These are phyloP conservation scores for Azorinus chamasolen DNA, from an alignment of 2,888 invertebrate species.

Conservation along the genomic window DNA sequence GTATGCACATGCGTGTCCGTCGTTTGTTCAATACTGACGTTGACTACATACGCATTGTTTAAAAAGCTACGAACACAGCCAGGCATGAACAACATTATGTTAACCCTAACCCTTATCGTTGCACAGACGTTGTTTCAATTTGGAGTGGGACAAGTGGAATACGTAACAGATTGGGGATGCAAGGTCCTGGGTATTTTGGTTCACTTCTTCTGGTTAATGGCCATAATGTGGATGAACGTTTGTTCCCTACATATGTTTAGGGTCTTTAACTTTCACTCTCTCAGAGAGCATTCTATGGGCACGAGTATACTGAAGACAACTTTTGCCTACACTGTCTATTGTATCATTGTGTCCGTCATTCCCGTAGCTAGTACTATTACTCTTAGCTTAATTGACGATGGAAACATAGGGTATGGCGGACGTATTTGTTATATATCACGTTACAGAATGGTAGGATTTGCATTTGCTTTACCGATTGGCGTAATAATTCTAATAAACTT, in stretches of 20 bases:
- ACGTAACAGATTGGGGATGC: conserved; percentile 13
- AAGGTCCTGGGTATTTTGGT: conserved; percentile 27
- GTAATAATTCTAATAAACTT: conserved; percentile 31
- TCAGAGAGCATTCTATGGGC: not conserved
- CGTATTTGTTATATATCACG: conserved; percentile 41
- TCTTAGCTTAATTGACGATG: not conserved
- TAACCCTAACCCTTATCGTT: conserved; percentile 24
- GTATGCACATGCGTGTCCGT: conserved; percentile 32
- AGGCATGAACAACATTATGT: conserved; percentile 48
- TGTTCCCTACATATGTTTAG: conserved; percentile 37
- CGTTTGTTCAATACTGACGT: conserved; percentile 27
- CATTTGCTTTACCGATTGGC: conserved; percentile 40
- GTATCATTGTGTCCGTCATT: conserved; percentile 5
- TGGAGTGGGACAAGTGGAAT: not conserved
- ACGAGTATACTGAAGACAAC: not conserved
- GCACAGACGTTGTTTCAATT: conserved; percentile 54
- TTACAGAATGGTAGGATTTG: conserved; percentile 36
- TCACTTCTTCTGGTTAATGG: conserved; percentile 49
- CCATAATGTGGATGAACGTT: conserved; percentile 43
- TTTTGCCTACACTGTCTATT: conserved; percentile 31
- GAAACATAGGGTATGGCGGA: conserved; percentile 42
- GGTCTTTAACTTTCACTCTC: conserved; percentile 15
- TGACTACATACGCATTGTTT: conserved; percentile 42
- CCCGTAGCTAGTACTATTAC: conserved; percentile 34
- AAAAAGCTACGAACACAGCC: conserved; percentile 49